Percentiles rank a stretch among this genome's conserved stretches.
These are phyloP conservation scores for Rhinophrynus dorsalis DNA, from an alignment of 2,797 vertebrate species.

Conservation along the genomic window DNA sequence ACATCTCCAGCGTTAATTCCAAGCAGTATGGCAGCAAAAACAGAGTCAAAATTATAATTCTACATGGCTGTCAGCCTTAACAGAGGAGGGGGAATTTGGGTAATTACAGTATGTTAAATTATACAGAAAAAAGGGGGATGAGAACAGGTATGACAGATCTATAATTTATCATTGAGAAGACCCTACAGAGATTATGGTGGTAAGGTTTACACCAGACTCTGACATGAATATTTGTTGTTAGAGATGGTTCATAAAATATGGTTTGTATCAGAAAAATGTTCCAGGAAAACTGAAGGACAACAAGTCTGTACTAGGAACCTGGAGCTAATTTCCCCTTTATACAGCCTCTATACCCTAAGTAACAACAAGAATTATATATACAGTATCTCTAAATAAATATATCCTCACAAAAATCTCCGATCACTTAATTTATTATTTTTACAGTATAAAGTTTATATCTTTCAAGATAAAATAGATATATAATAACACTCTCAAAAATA, in stretches of 20 bases:
- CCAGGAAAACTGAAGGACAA: not conserved
- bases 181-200: not conserved
- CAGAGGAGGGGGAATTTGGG: too few relatives aligned
- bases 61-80: too few relatives aligned
- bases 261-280: not conserved
- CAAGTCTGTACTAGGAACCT: not conserved
- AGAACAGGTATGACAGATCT: not conserved
- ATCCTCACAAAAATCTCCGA: not conserved
- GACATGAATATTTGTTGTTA: not conserved
- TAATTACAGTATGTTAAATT: too few relatives aligned
- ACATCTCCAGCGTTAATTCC: too few relatives aligned
- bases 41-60: too few relatives aligned
- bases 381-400: not conserved
- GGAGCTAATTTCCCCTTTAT: too few relatives aligned
- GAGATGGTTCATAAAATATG: not conserved
- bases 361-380: too few relatives aligned
- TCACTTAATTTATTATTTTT: not conserved
- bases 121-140: too few relatives aligned
- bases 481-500: too few relatives aligned
- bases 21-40: too few relatives aligned
- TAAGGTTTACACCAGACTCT: not conserved
- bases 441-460: not conserved
- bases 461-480: too few relatives aligned
- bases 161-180: not conserved
- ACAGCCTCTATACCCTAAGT: too few relatives aligned